phyloP scores from a whole-genome alignment of 2,797 vertebrate species.

The Graptemys geographica region DNA sequence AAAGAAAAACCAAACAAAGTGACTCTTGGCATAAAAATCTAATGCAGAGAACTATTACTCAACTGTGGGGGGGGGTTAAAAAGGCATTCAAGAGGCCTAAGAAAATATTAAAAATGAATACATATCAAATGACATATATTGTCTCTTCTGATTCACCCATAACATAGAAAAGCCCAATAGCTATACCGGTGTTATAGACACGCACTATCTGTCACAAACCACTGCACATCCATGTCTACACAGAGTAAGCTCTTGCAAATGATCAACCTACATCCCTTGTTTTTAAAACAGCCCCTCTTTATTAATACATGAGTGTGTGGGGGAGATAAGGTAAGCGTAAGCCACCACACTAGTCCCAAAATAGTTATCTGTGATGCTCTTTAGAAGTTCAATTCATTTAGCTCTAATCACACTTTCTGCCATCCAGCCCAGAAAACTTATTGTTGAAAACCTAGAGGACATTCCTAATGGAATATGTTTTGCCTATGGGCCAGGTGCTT shows the following conservation, averaged over 20 bases:
- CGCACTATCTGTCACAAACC: neutral
- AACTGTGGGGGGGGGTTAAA: neutral
- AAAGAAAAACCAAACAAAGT: neutral
- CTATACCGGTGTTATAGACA: neutral
- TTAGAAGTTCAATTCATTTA: neutral
- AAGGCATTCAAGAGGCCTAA: neutral
- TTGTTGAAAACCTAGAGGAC: neutral
- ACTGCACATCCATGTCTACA: neutral
- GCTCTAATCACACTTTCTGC: neutral
- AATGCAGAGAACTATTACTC: conserved; percentile 20
- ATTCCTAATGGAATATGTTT: neutral
- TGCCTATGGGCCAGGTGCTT: neutral
- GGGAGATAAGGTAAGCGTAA: neutral
- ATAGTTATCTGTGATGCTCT: neutral
- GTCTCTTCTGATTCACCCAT: neutral
- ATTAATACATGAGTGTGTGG: neutral
- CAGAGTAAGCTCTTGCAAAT: neutral
- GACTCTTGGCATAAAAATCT: conserved; percentile 37
- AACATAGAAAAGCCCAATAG: neutral
- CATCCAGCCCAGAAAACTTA: neutral
- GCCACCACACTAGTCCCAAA: neutral
- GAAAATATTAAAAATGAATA: neutral
- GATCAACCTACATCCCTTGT: neutral
- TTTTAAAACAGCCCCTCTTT: neutral
- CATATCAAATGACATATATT: neutral